These are phyloP conservation scores for Salvelinus sp. DNA, from an alignment of 2,113 vertebrate species.

Conservation along the genomic window DNA sequence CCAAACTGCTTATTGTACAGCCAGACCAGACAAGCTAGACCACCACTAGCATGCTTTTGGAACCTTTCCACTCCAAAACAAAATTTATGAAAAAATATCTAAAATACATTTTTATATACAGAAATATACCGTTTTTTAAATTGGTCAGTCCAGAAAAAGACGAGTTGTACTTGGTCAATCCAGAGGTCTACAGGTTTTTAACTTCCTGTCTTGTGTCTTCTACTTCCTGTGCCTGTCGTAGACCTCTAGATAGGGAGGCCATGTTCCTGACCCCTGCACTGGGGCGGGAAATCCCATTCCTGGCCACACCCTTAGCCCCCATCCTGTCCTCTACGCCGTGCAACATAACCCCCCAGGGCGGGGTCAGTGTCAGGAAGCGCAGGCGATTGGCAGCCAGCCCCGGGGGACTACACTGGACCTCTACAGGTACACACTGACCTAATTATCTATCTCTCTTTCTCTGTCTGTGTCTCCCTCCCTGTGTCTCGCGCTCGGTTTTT, in stretches of 20 bases:
- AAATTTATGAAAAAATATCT: no score
- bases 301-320: slow-evolving; percentile 50
- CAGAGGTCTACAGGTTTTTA: neutral
- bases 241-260: slow-evolving; percentile 50
- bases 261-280: slow-evolving; percentile 48
- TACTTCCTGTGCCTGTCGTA: slow-evolving; percentile 34
- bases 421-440: slow-evolving; percentile 67
- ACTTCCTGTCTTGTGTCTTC: neutral
- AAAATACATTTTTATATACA: no score
- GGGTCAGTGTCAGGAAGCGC: slow-evolving; percentile 65
- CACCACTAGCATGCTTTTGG: no score
- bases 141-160: no score
- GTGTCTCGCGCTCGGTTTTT: slow-evolving; percentile 2
- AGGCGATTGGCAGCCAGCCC: slow-evolving; percentile 76
- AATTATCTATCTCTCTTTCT: neutral
- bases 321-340: slow-evolving; percentile 52
- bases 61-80: no score
- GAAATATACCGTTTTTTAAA: no score
- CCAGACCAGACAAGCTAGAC: no score
- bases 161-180: no score
- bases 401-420: slow-evolving; percentile 77
- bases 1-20: no score
- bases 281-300: slow-evolving; percentile 44
- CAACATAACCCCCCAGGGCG: slow-evolving; percentile 24
- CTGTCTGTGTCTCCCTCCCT: neutral